Base-by-base conservation (phyloP, 2,888 invertebrate species). In the Deilephila elpenor region DNA sequence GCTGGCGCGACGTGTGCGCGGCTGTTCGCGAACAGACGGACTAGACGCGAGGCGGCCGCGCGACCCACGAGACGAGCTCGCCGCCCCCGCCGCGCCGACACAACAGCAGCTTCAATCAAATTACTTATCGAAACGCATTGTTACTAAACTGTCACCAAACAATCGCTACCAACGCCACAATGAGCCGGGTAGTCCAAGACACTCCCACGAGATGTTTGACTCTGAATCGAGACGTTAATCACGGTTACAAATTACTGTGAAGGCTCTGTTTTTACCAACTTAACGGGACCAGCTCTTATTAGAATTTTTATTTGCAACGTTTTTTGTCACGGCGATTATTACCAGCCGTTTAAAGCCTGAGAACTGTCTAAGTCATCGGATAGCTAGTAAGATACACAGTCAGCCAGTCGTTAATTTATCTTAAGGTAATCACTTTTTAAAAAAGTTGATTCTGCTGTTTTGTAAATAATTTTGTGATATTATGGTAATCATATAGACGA, bases 111-210 rank as follows among this genome's bases (percentile, higher is more conserved):
- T 81, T 81, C 87, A 91, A 93, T 89, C 91, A 87, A 88, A 91
- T 92, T 88, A 90, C 88, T 90, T 93, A 93, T 90, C 88, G 86
- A 89, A 90, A 84, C 84, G 85, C 84, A 89, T 87, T 89, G 86
- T 87, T 82, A 34, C 61, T 86, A 84, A 86, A 77, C 75, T 83
- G 86, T 87, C 86, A 89, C 84, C 79, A 86, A 89, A 89, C 85
- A 88, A 89, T 89, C 83, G 72, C 78, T 75, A 72, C 82, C 81
- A 81, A 81, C n/a, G 78, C 83, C 77, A 87, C 87, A 88, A 88
- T 87, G 78, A 80, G 76, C 77, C 74, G 79, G 20, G 25, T 32
- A 19, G 29, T 56, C 81, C 72, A 75, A 82, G 56, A 71, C 84
- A 83, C 85, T 92, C 91, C 87, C 91, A 92, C 90, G 92, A 89